Base-by-base conservation (phyloP, 2,888 invertebrate genomes). In the Spicauda simplicius region DNA sequence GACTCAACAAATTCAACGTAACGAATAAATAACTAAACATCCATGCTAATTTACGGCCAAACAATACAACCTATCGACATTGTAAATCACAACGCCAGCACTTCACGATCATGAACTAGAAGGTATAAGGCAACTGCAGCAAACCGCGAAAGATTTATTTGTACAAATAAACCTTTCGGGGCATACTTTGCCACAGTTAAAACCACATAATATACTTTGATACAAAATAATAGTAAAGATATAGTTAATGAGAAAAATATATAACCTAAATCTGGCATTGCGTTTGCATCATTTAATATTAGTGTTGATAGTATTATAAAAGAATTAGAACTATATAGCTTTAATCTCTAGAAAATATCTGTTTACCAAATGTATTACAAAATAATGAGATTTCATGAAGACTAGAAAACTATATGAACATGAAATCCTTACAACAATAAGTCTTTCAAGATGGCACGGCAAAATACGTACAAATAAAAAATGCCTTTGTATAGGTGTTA, bases 391-490 rank as follows among this genome's bases (percentile, higher is more conserved):
- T 88, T 88, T 82, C 85, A 91, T 92, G 92, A 92, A 88, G 85
- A 88, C 93, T 93, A 93, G 91, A 91, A 85, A 84, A 90, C 92
- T 93, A 93, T 83, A 92, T 93, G 93, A 91, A 90, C 87, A 89
- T 90, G 92, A 92, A 91, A 91, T 90, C 85, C 91, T 93, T 91
- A 92, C 86, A 89, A 85, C 86, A 83, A 91, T 91, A 91, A 93
- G 92, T 92, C 91, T 93, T 93, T 90, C 91, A 91, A 86, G 90
- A 86, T 92, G 89, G 83, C 87, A 86, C 84, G 87, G 88, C 89
- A 90, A 90, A 88, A 87, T 87, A 90, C 85, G 74, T 71, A 73
- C 71, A 71, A 88, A 83, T 83, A 82, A 88, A 74, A 92, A 92
- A 92, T 92, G 92, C 92, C 91, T 84, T 79, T 77, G 79, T 77